Conservation (phyloP, 2,888 invertebrate genomes). For the Epiperipatus broadwayi region DNA sequence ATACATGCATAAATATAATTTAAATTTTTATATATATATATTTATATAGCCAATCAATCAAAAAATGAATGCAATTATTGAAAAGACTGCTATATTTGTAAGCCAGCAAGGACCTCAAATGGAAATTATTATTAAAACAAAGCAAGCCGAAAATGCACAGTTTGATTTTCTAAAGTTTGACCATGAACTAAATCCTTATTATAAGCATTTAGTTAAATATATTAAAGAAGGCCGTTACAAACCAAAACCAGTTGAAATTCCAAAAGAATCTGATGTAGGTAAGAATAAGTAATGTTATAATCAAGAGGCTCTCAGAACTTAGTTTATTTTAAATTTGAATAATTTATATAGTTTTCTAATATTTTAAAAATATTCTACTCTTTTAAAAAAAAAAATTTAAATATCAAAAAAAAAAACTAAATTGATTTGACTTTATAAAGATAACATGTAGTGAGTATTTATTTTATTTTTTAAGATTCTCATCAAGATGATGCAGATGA, state of each 20-base stretch:
- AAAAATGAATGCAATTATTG: conserved; percentile 79
- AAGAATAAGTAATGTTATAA: too few relatives aligned
- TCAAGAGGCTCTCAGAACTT: too few relatives aligned
- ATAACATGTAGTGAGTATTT: too few relatives aligned
- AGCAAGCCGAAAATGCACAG: conserved; percentile 77
- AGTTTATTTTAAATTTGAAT: too few relatives aligned
- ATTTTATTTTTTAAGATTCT: too few relatives aligned
- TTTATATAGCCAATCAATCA: conserved; percentile 52
- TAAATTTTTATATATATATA: background rate
- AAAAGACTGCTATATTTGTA: conserved; percentile 49
- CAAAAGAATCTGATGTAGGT: too few relatives aligned
- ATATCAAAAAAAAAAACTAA: too few relatives aligned
- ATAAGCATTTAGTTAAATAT: conserved; percentile 41
- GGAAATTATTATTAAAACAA: conserved; percentile 95
- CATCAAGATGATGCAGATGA: conserved; percentile 25
- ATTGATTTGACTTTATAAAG: too few relatives aligned
- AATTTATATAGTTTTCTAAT: too few relatives aligned
- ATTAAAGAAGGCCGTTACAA: conserved; percentile 29
- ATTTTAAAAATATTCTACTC: too few relatives aligned
- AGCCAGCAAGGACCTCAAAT: conserved; percentile 76
- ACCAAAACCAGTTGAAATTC: conserved; percentile 19
- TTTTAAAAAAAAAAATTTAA: too few relatives aligned
- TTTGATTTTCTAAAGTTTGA: conserved; percentile 82
- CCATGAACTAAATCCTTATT: conserved; percentile 64
- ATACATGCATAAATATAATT: too few relatives aligned